Conservation (phyloP, 2,797 vertebrate species). For the Crotalus adamanteus region DNA sequence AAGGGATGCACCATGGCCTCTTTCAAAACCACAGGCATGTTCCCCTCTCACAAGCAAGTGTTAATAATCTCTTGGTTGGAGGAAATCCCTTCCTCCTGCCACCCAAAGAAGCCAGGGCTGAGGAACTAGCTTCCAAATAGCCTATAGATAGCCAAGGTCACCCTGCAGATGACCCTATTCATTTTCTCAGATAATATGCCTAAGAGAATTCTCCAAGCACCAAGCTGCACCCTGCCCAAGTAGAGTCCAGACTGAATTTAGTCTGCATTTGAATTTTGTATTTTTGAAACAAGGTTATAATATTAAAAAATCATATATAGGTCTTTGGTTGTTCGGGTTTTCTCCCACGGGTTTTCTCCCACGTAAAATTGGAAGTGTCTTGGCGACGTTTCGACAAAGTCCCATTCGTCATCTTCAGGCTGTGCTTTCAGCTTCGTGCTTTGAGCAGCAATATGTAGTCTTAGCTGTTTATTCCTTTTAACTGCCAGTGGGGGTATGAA, state of each 20-base stretch:
- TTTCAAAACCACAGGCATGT: not conserved
- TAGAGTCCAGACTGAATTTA: not conserved
- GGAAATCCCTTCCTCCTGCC: not conserved
- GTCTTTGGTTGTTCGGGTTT: no score
- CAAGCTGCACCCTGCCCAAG: not conserved
- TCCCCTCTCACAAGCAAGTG: not conserved
- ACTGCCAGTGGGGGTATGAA: no score
- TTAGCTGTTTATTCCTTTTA: no score
- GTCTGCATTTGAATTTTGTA: not conserved
- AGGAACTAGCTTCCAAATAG: not conserved
- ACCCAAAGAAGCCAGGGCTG: not conserved
- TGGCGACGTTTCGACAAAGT: no score
- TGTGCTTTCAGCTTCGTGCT: no score
- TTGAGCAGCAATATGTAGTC: no score
- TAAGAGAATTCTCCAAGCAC: not conserved
- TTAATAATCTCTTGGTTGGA: not conserved
- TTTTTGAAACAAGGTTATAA: not conserved
- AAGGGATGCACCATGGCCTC: not conserved
- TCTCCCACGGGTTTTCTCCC: no score
- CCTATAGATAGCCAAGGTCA: not conserved
- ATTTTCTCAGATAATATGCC: not conserved
- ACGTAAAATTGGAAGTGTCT: no score
- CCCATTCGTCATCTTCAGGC: no score
- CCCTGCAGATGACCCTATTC: not conserved
- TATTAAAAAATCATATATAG: not conserved